Base-by-base conservation (phyloP, 2,113 vertebrate genomes). In the Corapipo altera region DNA sequence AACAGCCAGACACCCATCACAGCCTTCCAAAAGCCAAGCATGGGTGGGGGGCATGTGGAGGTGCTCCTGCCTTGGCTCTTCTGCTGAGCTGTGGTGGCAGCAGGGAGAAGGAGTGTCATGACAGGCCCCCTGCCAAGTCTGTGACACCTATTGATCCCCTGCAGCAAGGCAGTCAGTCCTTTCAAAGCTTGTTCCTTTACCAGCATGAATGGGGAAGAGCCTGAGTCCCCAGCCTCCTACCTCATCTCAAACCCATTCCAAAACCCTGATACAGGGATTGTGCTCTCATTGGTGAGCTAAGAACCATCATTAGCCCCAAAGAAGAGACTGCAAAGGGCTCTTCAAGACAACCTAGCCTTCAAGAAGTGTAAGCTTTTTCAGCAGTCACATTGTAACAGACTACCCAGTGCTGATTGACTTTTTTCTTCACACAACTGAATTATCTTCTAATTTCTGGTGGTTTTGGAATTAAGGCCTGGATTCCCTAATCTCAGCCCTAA, bases 191-290 rank as follows among this genome's bases (percentile, higher is more conserved):
- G 35, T 14, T 51, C 39, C 6, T 14, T 4, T 2, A 78, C 70
- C 15, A 1, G 6, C 33, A 48, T 10, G 30, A 76, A 51, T 5
- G 15, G 37, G 49, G 30, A 75, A 76, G 9, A 55, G 9, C 9
- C 48, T 46, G 83, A 78, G 28, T 24, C 35, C 35, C 67, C 67
- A 70, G 58, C 33, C 32, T 55, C 28, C 51, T 4, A 1, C 37
- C 20, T 65, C 14, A 0, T 8, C 4, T 73, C 65, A 76, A 62
- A 76, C 6, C 13, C 32, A 3, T 26, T 44, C 33, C 51, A 54
- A 55, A 67, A 19, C 11, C 12, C 26, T 13, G 35, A 6, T 10
- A 23, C 6, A 39, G 0, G 3, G 32, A 52, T 57, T 3, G 2
- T 41, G 32, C 17, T 78, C 7, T 76, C 32, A 12, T 35, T 39